Percentiles rank a stretch among this genome's conserved stretches.
phyloP scores from a whole-genome alignment of 2,888 invertebrate genomes.

The Sisyra nigra region DNA sequence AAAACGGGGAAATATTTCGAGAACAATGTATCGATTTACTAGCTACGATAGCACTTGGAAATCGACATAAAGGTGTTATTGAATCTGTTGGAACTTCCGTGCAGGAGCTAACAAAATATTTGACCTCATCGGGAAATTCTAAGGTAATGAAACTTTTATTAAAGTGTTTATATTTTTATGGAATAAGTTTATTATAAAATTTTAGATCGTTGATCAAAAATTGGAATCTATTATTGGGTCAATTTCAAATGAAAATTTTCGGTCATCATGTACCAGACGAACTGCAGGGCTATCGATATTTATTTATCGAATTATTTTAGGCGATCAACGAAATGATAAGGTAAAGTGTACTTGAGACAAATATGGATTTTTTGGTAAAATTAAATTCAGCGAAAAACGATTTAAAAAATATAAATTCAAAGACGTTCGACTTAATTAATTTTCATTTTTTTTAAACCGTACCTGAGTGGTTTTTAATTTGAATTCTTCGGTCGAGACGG shows the following conservation, averaged over 20 bases:
- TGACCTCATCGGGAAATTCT: not conserved
- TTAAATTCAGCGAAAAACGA: no score
- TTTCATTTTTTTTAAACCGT: no score
- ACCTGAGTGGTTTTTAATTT: no score
- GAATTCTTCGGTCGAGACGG: no score
- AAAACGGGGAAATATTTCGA: not conserved
- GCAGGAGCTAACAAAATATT: not conserved
- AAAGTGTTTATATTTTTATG: not conserved
- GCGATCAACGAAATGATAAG: constrained; percentile 2
- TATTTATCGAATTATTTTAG: not conserved
- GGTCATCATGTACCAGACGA: constrained; percentile 1
- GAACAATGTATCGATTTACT: not conserved
- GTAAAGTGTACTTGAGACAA: not conserved
- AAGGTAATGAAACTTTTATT: no score
- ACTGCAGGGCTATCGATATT: constrained; percentile 2
- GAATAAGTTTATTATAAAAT: not conserved
- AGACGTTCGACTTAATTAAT: no score
- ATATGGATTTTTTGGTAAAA: no score
- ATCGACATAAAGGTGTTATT: constrained; percentile 4
- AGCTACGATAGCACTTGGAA: not conserved
- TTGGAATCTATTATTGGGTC: not conserved
- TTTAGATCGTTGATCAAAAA: not conserved
- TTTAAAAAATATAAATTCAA: no score
- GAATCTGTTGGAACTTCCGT: constrained; percentile 1
- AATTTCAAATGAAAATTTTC: not conserved